These are phyloP conservation scores for Diuraphis noxia DNA, from an alignment of 1,140 invertebrate species.

Conservation along the genomic window DNA sequence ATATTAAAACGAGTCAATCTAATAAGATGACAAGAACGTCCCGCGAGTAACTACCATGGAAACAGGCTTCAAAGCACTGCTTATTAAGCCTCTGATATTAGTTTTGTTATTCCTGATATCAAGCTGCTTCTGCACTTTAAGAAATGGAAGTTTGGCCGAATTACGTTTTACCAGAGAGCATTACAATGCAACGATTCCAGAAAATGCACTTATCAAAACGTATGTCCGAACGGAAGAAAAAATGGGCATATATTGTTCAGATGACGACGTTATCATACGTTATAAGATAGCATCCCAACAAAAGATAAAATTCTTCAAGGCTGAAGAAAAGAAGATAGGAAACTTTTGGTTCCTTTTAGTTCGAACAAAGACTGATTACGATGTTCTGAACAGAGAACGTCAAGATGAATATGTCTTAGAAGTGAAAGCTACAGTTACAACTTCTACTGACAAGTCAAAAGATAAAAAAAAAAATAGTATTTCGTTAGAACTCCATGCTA, in stretches of 20 bases:
- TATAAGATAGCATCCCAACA: constrained; percentile 85
- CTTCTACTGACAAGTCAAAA: constrained; percentile 58
- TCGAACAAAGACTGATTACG: constrained; percentile 80
- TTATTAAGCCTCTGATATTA: constrained; percentile 16
- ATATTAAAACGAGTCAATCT: background rate
- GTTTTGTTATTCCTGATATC: constrained; percentile 9
- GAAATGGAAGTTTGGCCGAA: constrained; percentile 28
- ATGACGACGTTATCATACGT: constrained; percentile 69
- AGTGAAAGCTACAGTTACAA: constrained; percentile 73
- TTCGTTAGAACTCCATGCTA: constrained; percentile 70
- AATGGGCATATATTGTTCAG: constrained; percentile 70
- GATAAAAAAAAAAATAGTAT: constrained; percentile 65
- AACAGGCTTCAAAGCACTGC: background rate
- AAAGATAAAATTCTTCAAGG: constrained; percentile 88
- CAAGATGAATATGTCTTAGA: constrained; percentile 80
- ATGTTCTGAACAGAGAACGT: constrained; percentile 88
- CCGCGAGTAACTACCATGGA: background rate
- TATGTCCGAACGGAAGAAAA: constrained; percentile 70
- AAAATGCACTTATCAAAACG: constrained; percentile 87
- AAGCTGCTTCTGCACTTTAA: background rate
- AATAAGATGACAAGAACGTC: constrained; percentile 30
- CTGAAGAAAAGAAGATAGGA: constrained; percentile 81
- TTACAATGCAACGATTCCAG: constrained; percentile 90
- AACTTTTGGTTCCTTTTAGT: constrained; percentile 92
- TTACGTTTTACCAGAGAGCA: constrained; percentile 72